Percentiles rank a stretch among this genome's conserved stretches.
These are phyloP conservation scores for Terrapene triunguis DNA, from an alignment of 2,113 vertebrate genomes.

Conservation along the genomic window DNA sequence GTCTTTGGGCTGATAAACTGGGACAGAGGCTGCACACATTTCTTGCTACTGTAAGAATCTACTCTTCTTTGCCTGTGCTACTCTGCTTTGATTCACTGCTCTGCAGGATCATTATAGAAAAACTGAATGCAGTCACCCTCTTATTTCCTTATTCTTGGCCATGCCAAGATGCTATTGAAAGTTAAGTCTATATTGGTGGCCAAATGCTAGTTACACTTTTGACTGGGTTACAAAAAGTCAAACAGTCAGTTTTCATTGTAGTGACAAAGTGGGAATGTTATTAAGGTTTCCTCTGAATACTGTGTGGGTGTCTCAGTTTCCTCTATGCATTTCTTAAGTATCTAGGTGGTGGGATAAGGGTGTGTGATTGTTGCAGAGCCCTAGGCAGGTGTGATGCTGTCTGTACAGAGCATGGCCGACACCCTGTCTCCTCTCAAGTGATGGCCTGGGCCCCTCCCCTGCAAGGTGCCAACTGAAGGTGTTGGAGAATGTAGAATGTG, in stretches of 20 bases:
- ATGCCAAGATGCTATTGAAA: background rate
- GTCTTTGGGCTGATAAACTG: conserved; percentile 5
- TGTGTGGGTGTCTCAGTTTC: too few relatives aligned
- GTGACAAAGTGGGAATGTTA: background rate
- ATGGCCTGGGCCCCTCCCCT: too few relatives aligned
- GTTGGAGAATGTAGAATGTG: too few relatives aligned
- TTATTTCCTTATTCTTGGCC: accelerated
- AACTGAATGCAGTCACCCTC: background rate
- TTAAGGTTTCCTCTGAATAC: too few relatives aligned
- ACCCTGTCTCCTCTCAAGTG: too few relatives aligned
- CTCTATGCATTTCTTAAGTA: too few relatives aligned
- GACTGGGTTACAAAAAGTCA: conserved; percentile 57
- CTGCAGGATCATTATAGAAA: background rate
- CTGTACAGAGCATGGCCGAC: too few relatives aligned
- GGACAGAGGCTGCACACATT: conserved; percentile 9
- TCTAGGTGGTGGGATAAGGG: too few relatives aligned
- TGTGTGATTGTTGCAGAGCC: too few relatives aligned
- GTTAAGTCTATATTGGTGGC: background rate
- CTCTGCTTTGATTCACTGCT: background rate
- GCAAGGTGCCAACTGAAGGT: too few relatives aligned
- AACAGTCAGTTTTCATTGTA: conserved; percentile 57
- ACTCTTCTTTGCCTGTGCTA: too few relatives aligned
- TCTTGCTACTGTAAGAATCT: background rate
- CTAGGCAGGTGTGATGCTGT: too few relatives aligned
- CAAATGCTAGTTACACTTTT: conserved; percentile 67